phyloP scores from a whole-genome alignment of 2,888 invertebrate genomes.

The Anagyrus pseudococci region DNA sequence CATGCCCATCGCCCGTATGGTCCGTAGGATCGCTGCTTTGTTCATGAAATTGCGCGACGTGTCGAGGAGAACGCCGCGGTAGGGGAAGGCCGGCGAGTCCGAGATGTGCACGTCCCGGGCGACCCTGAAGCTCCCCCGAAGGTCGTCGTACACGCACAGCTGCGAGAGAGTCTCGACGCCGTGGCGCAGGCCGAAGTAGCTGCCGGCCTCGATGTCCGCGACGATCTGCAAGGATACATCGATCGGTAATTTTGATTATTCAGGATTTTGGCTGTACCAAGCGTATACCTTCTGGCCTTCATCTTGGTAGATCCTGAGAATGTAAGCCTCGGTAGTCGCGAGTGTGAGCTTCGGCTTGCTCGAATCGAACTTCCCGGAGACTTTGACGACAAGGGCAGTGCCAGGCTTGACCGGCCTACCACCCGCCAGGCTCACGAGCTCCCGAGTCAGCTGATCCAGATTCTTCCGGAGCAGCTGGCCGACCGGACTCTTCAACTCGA shows the following conservation, averaged over 20 bases:
- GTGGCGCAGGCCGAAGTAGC: slow-evolving; percentile 73
- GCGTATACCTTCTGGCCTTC: slow-evolving; percentile 38
- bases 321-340: slow-evolving; percentile 54
- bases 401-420: slow-evolving; percentile 33
- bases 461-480: slow-evolving; percentile 47
- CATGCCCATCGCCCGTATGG: slow-evolving; percentile 88
- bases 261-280: neutral
- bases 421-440: slow-evolving; percentile 24
- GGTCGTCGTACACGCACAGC: slow-evolving; percentile 72
- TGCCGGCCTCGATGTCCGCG: slow-evolving; percentile 66
- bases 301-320: slow-evolving; percentile 42
- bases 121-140: slow-evolving; percentile 68
- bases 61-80: slow-evolving; percentile 89
- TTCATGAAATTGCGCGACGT: slow-evolving; percentile 88
- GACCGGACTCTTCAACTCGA: slow-evolving; percentile 52
- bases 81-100: slow-evolving; percentile 85
- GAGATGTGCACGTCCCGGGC: slow-evolving; percentile 69
- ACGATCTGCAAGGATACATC: slow-evolving; percentile 53
- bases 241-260: neutral
- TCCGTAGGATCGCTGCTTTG: slow-evolving; percentile 74
- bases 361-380: slow-evolving; percentile 36
- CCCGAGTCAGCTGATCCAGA: slow-evolving; percentile 43
- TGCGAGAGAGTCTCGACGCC: slow-evolving; percentile 75
- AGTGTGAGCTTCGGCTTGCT: slow-evolving; percentile 61
- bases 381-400: slow-evolving; percentile 43